Base-by-base conservation (phyloP, 2,888 invertebrate genomes). In the Brachypterus glaber region DNA sequence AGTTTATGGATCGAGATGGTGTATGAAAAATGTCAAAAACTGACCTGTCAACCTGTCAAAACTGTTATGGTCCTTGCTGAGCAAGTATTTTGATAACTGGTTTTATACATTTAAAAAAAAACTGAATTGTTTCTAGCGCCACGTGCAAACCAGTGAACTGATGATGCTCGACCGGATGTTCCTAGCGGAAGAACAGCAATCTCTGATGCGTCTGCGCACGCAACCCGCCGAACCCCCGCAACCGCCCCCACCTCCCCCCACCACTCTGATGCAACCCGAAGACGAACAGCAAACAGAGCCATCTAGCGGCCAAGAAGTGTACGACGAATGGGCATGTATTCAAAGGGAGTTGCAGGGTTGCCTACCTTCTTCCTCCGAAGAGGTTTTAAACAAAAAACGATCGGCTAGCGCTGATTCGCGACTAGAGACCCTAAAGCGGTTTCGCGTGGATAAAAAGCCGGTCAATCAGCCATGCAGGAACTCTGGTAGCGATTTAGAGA, bases 111-210 rank as follows among this genome's bases (percentile, higher is more conserved):
- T n/a, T n/a, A n/a, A n/a, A n/a, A n/a, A n/a, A n/a, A n/a, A n/a
- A n/a, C n/a, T n/a, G n/a, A n/a, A n/a, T n/a, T n/a, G 29, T 50
- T 58, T 64, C 8, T 63, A 85, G 85, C 69, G 80, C 35, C 74
- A 74, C 52, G 78, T 80, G 38, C 75, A 79, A 48, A 82, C 84
- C 1, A 79, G 84, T 1, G 87, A 87, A 61, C 61, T 78, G 40
- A 78, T 85, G 67, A 81, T 85, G 78, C 69, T 87, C 42, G 79
- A 84, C 53, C 71, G 82, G 38, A 71, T 82, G 62, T 76, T 83
- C 58, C 74, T 83, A 30, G 72, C 78, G 12, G 85, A 86, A 53
- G 78, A 86, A 43, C 76, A 77, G 49, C 71, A 70, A 43, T 72
- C 76, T 40, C 64, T 85, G 30, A 73, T 74, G 35, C 71, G 71